Evolutionary conservation across 1,140 invertebrate species (phyloP).

Genomic region (Aphaenogaster ashmeadi): DNA sequence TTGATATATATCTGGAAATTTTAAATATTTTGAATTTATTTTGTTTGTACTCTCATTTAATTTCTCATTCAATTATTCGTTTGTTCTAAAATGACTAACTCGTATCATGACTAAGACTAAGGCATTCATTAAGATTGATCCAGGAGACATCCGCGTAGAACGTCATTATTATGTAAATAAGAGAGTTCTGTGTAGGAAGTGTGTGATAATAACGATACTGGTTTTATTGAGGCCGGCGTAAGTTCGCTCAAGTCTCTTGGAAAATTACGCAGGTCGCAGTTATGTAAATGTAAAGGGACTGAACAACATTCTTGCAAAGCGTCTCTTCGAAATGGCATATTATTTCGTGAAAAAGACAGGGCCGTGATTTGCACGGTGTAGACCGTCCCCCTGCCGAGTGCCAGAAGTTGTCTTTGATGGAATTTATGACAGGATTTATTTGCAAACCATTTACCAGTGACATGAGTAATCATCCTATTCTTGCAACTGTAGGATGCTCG

Average conservation of each 20-base stretch:
- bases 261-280: conserved; percentile 19
- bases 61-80: neutral
- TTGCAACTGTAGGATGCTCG: conserved; percentile 31
- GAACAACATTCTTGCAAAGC: neutral
- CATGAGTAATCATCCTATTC: conserved; percentile 46
- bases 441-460: conserved; percentile 47
- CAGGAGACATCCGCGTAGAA: neutral
- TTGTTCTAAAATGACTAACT: neutral
- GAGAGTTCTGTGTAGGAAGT: conserved; percentile 32
- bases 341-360: conserved; percentile 7
- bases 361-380: neutral
- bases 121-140: conserved; percentile 13
- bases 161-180: neutral
- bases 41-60: neutral
- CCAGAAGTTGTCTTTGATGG: conserved; percentile 16
- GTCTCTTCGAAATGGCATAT: neutral
- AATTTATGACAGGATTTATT: conserved; percentile 54
- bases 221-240: conserved; percentile 25
- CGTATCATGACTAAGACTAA: neutral
- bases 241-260: conserved; percentile 31
- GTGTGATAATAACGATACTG: conserved; percentile 24
- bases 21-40: neutral
- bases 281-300: conserved; percentile 36
- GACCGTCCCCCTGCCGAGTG: neutral
- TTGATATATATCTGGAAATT: neutral